Percentiles rank a stretch among this genome's conserved stretches.
Conservation (phyloP, 2,888 invertebrate genomes). For the Coleophora flavipennella region DNA sequence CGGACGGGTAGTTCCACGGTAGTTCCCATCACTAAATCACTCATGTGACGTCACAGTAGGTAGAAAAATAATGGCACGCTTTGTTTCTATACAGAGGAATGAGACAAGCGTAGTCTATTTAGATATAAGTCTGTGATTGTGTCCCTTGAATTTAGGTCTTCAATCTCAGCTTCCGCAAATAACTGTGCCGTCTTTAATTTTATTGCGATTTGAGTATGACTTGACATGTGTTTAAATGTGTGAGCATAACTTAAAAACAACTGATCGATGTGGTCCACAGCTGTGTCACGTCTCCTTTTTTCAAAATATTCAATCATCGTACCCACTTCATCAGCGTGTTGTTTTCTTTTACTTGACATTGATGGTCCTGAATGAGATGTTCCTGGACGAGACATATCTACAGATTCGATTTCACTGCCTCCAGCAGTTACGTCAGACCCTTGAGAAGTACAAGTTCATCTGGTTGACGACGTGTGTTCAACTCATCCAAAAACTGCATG, state of each 20-base stretch:
- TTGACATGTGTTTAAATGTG: background rate
- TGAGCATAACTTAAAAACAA: background rate
- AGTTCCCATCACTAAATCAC: too few species aligned
- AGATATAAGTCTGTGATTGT: too few species aligned
- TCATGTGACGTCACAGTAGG: too few species aligned
- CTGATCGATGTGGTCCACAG: background rate
- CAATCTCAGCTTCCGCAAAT: conserved; percentile 1
- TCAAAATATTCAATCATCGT: background rate
- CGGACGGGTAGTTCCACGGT: too few species aligned
- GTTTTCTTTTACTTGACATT: background rate
- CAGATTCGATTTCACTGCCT: background rate
- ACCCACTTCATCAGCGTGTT: background rate
- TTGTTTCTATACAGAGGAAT: too few species aligned
- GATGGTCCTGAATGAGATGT: too few species aligned
- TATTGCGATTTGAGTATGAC: background rate
- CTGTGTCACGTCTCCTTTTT: background rate
- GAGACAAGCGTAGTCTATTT: too few species aligned
- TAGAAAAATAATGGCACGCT: too few species aligned
- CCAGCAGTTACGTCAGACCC: background rate
- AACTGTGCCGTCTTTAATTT: background rate
- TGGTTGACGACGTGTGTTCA: too few species aligned
- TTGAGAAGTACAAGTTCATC: too few species aligned
- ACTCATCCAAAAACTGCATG: background rate
- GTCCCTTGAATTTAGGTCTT: conserved; percentile 1
- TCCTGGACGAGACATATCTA: too few species aligned